A percentile compares a stretch with the other conserved stretches of the same genome.
Conservation (phyloP, 92 coral and sea anemone species). For the Blastomussa wellsi region DNA sequence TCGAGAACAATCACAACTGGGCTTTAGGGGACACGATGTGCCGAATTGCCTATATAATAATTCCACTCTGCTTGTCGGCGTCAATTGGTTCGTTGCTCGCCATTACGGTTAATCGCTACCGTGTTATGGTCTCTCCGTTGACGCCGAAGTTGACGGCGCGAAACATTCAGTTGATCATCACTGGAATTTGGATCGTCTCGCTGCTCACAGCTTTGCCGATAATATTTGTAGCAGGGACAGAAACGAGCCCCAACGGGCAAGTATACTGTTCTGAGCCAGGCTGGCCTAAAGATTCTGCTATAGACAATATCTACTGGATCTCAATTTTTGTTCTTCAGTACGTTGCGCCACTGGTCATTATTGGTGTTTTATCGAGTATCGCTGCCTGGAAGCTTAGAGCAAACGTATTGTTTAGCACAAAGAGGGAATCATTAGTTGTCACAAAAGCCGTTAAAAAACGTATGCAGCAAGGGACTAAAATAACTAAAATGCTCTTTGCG, state of each 20-base stretch:
- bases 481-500: constrained; percentile 84
- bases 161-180: constrained; percentile 68
- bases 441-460: constrained; percentile 71
- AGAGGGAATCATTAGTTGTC: constrained; percentile 54
- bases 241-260: constrained; percentile 56
- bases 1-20: constrained; percentile 93
- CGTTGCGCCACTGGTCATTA: constrained; percentile 67
- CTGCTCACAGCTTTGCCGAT: constrained; percentile 48
- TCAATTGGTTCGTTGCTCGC: constrained; percentile 83
- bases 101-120: constrained; percentile 81
- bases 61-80: constrained; percentile 83
- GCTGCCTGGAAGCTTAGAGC: constrained; percentile 56
- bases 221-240: constrained; percentile 76
- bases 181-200: constrained; percentile 75
- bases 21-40: constrained; percentile 85
- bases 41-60: constrained; percentile 74
- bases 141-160: constrained; percentile 64
- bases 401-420: constrained; percentile 39
- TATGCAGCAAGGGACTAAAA: constrained; percentile 75
- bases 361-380: constrained; percentile 57
- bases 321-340: constrained; percentile 82
- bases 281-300: constrained; percentile 52
- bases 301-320: constrained; percentile 79
- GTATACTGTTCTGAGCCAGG: constrained; percentile 73
- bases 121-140: constrained; percentile 76